These are phyloP conservation scores for Drosophila gunungcola DNA, from an alignment of 1,140 invertebrate species.

Conservation along the genomic window DNA sequence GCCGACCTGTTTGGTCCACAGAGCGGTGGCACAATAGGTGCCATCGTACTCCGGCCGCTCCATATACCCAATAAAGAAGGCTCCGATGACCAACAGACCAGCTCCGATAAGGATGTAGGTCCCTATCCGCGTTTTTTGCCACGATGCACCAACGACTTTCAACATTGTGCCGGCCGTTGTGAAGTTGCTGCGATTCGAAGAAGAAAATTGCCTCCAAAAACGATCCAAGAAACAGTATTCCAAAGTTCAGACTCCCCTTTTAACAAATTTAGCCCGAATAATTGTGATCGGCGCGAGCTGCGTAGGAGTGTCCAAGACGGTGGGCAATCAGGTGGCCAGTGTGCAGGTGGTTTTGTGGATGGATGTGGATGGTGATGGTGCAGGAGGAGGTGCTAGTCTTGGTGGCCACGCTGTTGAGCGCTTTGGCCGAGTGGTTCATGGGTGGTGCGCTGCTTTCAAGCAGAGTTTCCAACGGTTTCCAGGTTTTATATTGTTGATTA, in stretches of 20 bases:
- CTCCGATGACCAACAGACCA: slow-evolving; percentile 88
- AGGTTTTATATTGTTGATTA: slow-evolving; percentile 5
- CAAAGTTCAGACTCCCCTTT: background rate
- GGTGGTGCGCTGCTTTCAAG: slow-evolving; percentile 60
- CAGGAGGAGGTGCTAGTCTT: slow-evolving; percentile 46
- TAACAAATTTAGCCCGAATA: slow-evolving; percentile 53
- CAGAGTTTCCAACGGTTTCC: slow-evolving; percentile 44
- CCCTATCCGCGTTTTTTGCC: slow-evolving; percentile 90
- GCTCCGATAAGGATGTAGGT: slow-evolving; percentile 89
- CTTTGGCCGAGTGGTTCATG: slow-evolving; percentile 78
- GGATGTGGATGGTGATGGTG: slow-evolving; percentile 31
- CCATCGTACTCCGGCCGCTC: slow-evolving; percentile 90
- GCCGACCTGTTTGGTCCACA: slow-evolving; percentile 88
- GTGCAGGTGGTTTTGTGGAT: slow-evolving; percentile 33
- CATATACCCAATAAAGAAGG: slow-evolving; percentile 88
- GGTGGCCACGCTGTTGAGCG: slow-evolving; percentile 76
- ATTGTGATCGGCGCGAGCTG: slow-evolving; percentile 77
- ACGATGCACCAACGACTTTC: slow-evolving; percentile 92
- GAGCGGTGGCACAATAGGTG: slow-evolving; percentile 88
- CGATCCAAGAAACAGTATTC: slow-evolving; percentile 3
- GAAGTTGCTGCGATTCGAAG: slow-evolving; percentile 37
- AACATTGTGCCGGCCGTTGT: slow-evolving; percentile 86
- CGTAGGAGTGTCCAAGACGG: slow-evolving; percentile 80
- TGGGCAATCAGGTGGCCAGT: slow-evolving; percentile 52
- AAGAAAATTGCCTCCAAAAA: slow-evolving; percentile 10